A percentile compares a stretch with the other conserved stretches of the same genome.
Conservation (phyloP, 2,888 invertebrate genomes). For the Plebejus anna region DNA sequence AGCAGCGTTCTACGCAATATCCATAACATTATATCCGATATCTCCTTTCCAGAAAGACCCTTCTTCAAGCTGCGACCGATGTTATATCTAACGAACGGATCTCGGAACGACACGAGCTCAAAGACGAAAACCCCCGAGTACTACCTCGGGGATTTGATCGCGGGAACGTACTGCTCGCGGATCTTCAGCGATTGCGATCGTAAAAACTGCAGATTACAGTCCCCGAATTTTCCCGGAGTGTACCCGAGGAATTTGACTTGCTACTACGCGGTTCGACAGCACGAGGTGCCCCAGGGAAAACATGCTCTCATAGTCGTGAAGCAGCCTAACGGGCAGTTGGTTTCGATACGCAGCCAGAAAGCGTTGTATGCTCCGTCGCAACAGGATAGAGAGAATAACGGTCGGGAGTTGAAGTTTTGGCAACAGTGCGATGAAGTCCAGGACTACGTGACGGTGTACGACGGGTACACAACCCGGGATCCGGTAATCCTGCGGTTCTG, state of each 20-base stretch:
- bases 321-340: conserved; percentile 91
- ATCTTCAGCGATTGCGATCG: conserved; percentile 96
- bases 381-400: conserved; percentile 80
- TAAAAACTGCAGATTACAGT: conserved; percentile 93
- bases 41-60: conserved; percentile 66
- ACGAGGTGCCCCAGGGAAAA: conserved; percentile 91
- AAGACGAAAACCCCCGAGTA: conserved; percentile 80
- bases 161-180: conserved; percentile 94
- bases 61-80: conserved; percentile 73
- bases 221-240: conserved; percentile 95
- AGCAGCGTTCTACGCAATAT: neutral
- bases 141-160: conserved; percentile 92
- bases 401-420: conserved; percentile 84
- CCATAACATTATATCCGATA: conserved; percentile 32
- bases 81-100: conserved; percentile 73
- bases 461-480: conserved; percentile 92
- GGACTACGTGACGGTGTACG: conserved; percentile 93
- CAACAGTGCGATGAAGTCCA: conserved; percentile 92
- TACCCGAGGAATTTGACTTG: conserved; percentile 97
- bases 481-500: conserved; percentile 94
- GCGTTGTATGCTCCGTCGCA: conserved; percentile 81
- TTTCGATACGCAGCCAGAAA: conserved; percentile 89
- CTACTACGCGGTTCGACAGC: conserved; percentile 93
- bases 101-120: conserved; percentile 65
- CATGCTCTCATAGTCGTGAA: conserved; percentile 92